Evolutionary conservation across 2,888 invertebrate species (phyloP), one percentile per base, ranked within the genome.

Genomic region (Epinotia demarniana): DNA sequence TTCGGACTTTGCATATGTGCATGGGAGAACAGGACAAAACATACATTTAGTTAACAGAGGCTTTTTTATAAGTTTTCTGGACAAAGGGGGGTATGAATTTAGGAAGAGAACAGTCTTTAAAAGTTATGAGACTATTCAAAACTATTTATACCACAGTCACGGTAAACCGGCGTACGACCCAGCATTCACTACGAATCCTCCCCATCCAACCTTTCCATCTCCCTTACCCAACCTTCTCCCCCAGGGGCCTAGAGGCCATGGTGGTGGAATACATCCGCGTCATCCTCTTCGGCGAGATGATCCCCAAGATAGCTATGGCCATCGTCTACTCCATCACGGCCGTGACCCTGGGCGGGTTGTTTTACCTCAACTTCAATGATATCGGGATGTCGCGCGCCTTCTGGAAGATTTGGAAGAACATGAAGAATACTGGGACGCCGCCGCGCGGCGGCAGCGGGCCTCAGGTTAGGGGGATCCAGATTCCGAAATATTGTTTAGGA

Each of bases 201-300:
- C 18, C 68, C 0, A 53, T 9, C 12, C n/a, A 39, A 13, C 70
- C 49, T 9, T 8, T 19, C 27, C 18, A 11, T 12, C n/a, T 18
- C 39, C 62, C 71, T 12, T 39, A 62, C 13, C 55, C 46, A 39
- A 72, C 66, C 69, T 71, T 57, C 39, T 60, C 76, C 80, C 81
- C 80, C 87, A 97, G 98, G 98, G 98, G 98, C 69, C 89, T 98
- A 69, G 97, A 98, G 92, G 97, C 98, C 2, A 94, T 96, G 80
- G 95, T 96, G 23, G 91, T 96, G 12, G 98, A 98, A 90, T 98
- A 98, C 84, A 86, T 96, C 5, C 94, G 98, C 53, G 97, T 97
- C 1, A 89, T 95, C 12, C 85, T 98, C 6, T 95, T 98, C 81
- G 98, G 98, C 8, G 89, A 93, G 4, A 75, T 96, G 11, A 80